A percentile compares a stretch with the other conserved stretches of the same genome.
phyloP scores from a whole-genome alignment of 2,113 vertebrate species.

The Merops nubicus region DNA sequence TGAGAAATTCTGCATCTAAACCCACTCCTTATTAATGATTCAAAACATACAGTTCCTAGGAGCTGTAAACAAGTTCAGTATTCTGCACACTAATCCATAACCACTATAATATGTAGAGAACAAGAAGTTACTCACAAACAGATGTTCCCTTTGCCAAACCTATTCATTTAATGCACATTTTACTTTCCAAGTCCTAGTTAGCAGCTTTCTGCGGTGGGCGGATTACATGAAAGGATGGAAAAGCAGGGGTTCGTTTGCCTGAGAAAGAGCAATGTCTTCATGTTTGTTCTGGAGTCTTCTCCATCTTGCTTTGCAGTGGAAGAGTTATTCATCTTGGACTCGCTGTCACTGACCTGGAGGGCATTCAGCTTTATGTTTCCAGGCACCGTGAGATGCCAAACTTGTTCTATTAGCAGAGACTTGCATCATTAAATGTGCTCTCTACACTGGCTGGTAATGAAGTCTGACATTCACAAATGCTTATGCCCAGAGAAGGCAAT shows the following conservation, averaged over 20 bases:
- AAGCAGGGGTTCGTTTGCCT: conserved; percentile 10
- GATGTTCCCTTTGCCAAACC: conserved; percentile 33
- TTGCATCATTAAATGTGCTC: background rate
- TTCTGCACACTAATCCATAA: conserved; percentile 50
- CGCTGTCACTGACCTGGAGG: background rate
- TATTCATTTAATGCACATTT: conserved; percentile 38
- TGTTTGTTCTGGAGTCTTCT: conserved; percentile 8
- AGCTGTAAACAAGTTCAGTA: conserved; percentile 39
- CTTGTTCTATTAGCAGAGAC: conserved; percentile 7
- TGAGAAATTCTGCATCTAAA: conserved; percentile 50
- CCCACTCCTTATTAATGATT: conserved; percentile 14
- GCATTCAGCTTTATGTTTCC: background rate
- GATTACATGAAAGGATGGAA: conserved; percentile 21
- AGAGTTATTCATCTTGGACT: background rate
- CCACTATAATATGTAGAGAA: conserved; percentile 42
- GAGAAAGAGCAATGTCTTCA: background rate
- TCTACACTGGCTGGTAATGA: background rate
- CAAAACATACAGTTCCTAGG: conserved; percentile 26
- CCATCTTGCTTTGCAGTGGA: background rate
- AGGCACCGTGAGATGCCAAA: background rate
- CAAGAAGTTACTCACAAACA: conserved; percentile 52
- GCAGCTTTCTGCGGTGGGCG: conserved; percentile 12
- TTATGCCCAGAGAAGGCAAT: background rate
- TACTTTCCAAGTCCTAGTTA: conserved; percentile 32
- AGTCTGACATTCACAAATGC: background rate